Evolutionary conservation across 2,113 vertebrate species (phyloP).

Genomic region (Microtus ochrogaster): DNA sequence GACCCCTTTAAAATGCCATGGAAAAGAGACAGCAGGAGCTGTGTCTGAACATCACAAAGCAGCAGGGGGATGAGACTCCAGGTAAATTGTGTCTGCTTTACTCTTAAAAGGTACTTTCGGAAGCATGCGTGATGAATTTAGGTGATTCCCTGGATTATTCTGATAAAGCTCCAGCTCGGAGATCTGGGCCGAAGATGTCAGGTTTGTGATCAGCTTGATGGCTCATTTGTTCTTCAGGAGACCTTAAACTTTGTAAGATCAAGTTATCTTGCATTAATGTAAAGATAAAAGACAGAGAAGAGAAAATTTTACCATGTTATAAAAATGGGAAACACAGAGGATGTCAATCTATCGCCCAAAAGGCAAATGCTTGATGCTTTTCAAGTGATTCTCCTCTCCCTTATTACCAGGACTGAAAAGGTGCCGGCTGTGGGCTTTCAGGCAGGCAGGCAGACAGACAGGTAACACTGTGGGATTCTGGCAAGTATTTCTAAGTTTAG

Average conservation of each 20-base stretch:
- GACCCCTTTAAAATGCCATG: rapidly evolving
- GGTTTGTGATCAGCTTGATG: rapidly evolving
- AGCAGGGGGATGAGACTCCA: background rate
- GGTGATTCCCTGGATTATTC: rapidly evolving
- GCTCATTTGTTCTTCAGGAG: background rate
- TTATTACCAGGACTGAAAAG: background rate
- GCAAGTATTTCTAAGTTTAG: no score
- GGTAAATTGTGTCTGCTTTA: background rate
- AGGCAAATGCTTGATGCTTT: rapidly evolving
- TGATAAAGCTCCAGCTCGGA: rapidly evolving
- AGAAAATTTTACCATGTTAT: rapidly evolving
- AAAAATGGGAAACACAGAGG: rapidly evolving
- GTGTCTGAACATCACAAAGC: background rate
- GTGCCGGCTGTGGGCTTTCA: rapidly evolving
- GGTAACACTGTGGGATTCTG: background rate
- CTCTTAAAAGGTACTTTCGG: background rate
- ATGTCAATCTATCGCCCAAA: rapidly evolving
- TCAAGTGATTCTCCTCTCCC: background rate
- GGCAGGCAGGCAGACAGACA: background rate
- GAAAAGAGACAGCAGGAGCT: background rate
- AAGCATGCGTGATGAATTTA: rapidly evolving
- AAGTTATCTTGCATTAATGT: rapidly evolving
- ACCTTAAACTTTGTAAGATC: background rate
- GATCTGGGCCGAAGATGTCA: rapidly evolving
- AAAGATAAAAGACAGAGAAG: background rate